phyloP scores from a whole-genome alignment of 2,113 vertebrate species.

The Nothobranchius furzeri region DNA sequence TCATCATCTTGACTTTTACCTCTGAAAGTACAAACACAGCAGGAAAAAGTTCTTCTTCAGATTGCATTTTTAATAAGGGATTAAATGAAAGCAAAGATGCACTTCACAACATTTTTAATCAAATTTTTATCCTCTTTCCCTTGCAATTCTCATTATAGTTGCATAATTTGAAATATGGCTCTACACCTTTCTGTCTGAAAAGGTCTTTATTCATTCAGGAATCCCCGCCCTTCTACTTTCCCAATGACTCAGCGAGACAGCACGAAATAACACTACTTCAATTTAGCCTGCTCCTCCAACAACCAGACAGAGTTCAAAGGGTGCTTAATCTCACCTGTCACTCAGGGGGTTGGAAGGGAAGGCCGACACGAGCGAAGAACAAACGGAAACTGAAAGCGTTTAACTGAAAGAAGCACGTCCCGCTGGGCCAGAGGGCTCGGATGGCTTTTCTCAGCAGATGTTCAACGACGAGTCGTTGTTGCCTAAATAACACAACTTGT shows the following conservation, averaged over 20 bases:
- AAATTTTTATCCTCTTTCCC: slow-evolving; percentile 39
- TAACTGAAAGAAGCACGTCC: slow-evolving; percentile 19
- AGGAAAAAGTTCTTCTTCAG: slow-evolving; percentile 27
- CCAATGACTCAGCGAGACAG: slow-evolving; percentile 77
- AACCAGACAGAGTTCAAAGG: slow-evolving; percentile 73
- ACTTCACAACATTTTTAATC: slow-evolving; percentile 60
- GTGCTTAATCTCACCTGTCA: slow-evolving; percentile 74
- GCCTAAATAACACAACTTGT: slow-evolving; percentile 1
- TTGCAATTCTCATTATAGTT: slow-evolving; percentile 73
- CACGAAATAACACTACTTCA: slow-evolving; percentile 75
- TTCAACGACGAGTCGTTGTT: neutral
- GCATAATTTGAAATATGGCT: slow-evolving; percentile 64
- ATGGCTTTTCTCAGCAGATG: slow-evolving; percentile 34
- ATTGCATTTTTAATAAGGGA: slow-evolving; percentile 51
- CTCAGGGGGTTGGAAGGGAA: slow-evolving; percentile 57
- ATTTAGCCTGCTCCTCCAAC: slow-evolving; percentile 69
- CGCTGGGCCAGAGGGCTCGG: slow-evolving; percentile 25
- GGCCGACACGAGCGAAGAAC: slow-evolving; percentile 53
- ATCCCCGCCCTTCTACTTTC: slow-evolving; percentile 50
- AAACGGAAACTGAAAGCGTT: slow-evolving; percentile 40
- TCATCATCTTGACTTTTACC: neutral
- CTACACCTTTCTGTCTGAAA: slow-evolving; percentile 55
- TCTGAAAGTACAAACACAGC: neutral
- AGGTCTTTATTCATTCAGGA: slow-evolving; percentile 75
- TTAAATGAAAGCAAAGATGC: slow-evolving; percentile 64